These are phyloP conservation scores for Hoplodrina ambigua DNA, from an alignment of 2,888 invertebrate genomes.

Conservation along the genomic window DNA sequence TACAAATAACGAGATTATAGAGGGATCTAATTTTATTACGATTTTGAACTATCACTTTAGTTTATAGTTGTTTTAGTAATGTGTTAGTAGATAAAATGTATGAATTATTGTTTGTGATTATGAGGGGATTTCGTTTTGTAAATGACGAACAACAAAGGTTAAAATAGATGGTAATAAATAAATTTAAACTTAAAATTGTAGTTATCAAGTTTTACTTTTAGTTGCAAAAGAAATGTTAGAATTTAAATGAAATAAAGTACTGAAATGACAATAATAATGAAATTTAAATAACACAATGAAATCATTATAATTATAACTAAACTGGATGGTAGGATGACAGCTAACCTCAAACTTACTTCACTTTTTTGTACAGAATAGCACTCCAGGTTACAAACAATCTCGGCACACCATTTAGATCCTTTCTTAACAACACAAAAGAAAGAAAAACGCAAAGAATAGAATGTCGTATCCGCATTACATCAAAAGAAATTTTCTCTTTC, in stretches of 20 bases:
- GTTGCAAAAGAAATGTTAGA: no score
- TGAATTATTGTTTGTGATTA: background rate
- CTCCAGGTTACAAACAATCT: slow-evolving; percentile 8
- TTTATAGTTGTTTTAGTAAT: slow-evolving; percentile 23
- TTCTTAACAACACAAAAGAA: background rate
- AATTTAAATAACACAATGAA: no score
- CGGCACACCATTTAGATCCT: slow-evolving; percentile 11
- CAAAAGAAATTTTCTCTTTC: slow-evolving; percentile 41
- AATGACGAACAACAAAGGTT: slow-evolving; percentile 2
- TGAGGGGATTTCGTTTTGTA: background rate
- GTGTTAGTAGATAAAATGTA: slow-evolving; percentile 22
- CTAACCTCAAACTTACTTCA: no score
- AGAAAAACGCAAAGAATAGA: background rate
- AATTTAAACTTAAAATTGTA: no score
- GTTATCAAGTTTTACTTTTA: no score
- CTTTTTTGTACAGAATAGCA: background rate
- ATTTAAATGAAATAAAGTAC: no score
- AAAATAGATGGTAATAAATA: background rate
- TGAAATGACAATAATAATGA: no score
- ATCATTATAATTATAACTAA: no score
- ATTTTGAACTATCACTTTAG: slow-evolving; percentile 30
- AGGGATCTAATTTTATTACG: slow-evolving; percentile 41
- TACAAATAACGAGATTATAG: slow-evolving; percentile 46
- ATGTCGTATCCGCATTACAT: slow-evolving; percentile 30
- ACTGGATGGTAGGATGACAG: no score